phyloP scores from a whole-genome alignment of 2,888 invertebrate species.

The Exocentrus adspersus region DNA sequence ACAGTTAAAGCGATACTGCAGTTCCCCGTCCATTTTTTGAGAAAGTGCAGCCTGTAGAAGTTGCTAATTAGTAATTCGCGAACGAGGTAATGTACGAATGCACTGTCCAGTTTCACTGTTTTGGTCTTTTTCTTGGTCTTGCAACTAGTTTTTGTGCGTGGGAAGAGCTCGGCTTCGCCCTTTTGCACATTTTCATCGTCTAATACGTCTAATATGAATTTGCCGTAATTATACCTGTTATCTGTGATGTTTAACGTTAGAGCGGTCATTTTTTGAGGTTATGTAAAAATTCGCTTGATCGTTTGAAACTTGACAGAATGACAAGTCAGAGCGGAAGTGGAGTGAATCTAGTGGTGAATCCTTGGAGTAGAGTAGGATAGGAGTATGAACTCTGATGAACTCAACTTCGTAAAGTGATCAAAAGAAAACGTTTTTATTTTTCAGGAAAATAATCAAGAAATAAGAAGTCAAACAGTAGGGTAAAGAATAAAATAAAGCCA shows the following conservation, averaged over 20 bases:
- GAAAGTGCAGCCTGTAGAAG: slow-evolving; percentile 48
- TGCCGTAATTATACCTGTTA: slow-evolving; percentile 33
- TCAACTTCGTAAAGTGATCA: too few species aligned
- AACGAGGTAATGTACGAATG: slow-evolving; percentile 55
- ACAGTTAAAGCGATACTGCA: slow-evolving; percentile 6
- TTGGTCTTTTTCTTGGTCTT: slow-evolving; percentile 9
- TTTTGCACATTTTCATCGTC: slow-evolving; percentile 13
- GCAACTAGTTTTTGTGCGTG: not conserved
- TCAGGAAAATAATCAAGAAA: too few species aligned
- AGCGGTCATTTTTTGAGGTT: slow-evolving; percentile 21
- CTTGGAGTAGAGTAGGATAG: too few species aligned
- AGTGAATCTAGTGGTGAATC: too few species aligned
- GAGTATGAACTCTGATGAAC: too few species aligned
- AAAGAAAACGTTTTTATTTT: too few species aligned
- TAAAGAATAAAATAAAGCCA: too few species aligned
- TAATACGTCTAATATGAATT: slow-evolving; percentile 28
- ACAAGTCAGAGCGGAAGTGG: too few species aligned
- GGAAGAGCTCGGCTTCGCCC: not conserved
- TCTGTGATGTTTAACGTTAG: slow-evolving; percentile 28
- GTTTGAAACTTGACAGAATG: too few species aligned
- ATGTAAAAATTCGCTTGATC: too few species aligned
- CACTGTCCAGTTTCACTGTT: slow-evolving; percentile 47
- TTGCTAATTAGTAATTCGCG: slow-evolving; percentile 52
- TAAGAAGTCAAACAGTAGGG: too few species aligned
- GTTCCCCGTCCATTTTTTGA: slow-evolving; percentile 30